Base-by-base conservation (phyloP, 1,140 invertebrate species). In the Drosophila kepulauana region DNA sequence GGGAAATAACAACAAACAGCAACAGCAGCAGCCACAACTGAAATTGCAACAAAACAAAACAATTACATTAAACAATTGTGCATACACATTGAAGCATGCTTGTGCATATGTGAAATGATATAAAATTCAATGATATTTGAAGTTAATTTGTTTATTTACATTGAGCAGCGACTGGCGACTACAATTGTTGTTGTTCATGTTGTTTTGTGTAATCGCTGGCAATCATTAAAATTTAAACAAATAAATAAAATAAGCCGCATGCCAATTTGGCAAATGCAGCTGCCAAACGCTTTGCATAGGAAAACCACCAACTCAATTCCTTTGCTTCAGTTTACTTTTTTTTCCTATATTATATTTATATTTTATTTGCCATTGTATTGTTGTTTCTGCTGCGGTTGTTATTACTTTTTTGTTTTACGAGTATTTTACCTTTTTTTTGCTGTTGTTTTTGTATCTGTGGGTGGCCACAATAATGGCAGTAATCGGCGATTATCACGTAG, bases 141-240 rank as follows among this genome's bases (percentile, higher is more conserved):
- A 86, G 78, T 85, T 86, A 86, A 85, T 85, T 85, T 86, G 82
- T 85, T 86, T 85, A 86, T 86, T 81, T 85, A 68, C 68, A 59
- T 49, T 62, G 58, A 15, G 46, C 66, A 51, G 57, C 48, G 41
- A 45, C 46, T 62, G 48, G 35, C 54, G 38, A 56, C 45, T 52
- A 30, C 8, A 30, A 30, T 62, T 72, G 57, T 43, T 63, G 64
- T 46, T 61, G 38, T 20, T 25, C 0, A 25, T 58, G 25, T 15
- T 30, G 46, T 65, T 48, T 41, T 52, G n/a, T 30, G 28, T 30
- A 46, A 51, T 33, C 61, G 62, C n/a, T 30, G 45, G 59, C 59
- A 48, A 59, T 79, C 73, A 80, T 85, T 80, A 80, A 85, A 85
- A 71, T 75, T 75, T 68, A 78, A 79, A 73, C 66, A 84, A 82